Evolutionary conservation across 30 jellyfish, hydroid and myxozoan species (phyloP), one percentile per base, ranked within the genome.

Genomic region (Sanderia malayensis): DNA sequence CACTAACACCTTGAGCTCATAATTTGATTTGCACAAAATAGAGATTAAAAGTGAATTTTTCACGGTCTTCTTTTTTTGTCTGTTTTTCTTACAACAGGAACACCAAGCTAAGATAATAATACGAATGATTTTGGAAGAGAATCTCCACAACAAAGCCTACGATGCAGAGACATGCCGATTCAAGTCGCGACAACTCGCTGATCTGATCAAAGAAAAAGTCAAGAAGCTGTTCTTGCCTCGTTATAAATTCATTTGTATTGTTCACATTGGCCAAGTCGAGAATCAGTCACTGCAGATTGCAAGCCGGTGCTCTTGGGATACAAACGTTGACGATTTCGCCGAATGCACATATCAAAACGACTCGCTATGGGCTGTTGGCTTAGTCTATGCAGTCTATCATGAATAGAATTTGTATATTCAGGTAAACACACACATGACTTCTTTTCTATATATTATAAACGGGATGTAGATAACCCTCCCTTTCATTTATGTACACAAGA

Each of bases 251-350:
- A 60, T 80, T 22, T 68, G 93, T 74, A 70, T 70, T 58, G 93
- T 80, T 15, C 84, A 68, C 75, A 80, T 80, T 70, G 93, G 93
- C 6, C 84, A 80, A 58, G 46, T 68, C 20, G 93, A 84, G 6
- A 64, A 80, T 47, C 84, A 80, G 49, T 46, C 79, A 9, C 37
- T 80, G 74, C 93, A 81, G 0, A 74, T 80, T n/a, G 93, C 93
- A 1, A 80, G 93, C 73, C 58, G 93, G 63, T 80, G 93, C 78
- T 58, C 93, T 29, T 80, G 93, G 93, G 93, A 80, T 58, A 44
- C 84, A n/a, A 67, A 45, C 6, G 93, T 80, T 3, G 93, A 80
- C 33, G 75, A 80, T 28, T 80, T 68, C 25, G 93, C 93, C 0
- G 93, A 80, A 59, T 68, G 46, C 44, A 47, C 70, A 0, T 80